These are phyloP conservation scores for Nomada fabriciana DNA, from an alignment of 2,888 invertebrate genomes.

Conservation along the genomic window DNA sequence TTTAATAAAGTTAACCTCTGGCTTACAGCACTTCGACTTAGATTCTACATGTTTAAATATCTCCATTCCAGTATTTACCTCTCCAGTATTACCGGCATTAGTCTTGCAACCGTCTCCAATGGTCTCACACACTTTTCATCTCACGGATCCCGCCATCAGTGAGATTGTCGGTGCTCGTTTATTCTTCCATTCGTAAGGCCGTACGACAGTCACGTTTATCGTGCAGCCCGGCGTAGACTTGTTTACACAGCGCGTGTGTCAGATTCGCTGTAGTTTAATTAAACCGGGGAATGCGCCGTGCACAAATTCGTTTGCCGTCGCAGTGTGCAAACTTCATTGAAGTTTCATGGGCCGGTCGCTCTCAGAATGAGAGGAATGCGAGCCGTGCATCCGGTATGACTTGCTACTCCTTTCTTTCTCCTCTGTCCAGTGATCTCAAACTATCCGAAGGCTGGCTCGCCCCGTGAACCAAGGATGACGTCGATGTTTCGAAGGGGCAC, in stretches of 20 bases:
- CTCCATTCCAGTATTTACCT: too few relatives aligned
- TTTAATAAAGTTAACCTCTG: too few relatives aligned
- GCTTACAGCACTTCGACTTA: too few relatives aligned
- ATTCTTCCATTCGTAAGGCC: too few relatives aligned
- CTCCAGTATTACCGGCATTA: too few relatives aligned
- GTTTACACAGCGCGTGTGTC: neutral
- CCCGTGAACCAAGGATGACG: constrained; percentile 80
- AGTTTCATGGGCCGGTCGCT: constrained; percentile 17
- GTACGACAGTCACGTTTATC: too few relatives aligned
- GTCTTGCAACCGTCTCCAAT: too few relatives aligned
- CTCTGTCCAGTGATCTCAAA: constrained; percentile 62
- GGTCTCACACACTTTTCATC: too few relatives aligned
- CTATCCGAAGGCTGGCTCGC: constrained; percentile 68
- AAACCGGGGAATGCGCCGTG: constrained; percentile 17
- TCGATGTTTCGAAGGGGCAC: constrained; percentile 90
- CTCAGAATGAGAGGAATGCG: constrained; percentile 36
- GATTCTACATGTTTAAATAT: too few relatives aligned
- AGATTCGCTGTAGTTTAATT: constrained; percentile 21
- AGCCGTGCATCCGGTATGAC: constrained; percentile 39
- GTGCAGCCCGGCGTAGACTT: neutral
- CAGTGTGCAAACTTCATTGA: constrained; percentile 33
- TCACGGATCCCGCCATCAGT: too few relatives aligned
- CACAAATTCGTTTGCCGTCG: constrained; percentile 31
- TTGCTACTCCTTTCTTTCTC: constrained; percentile 33
- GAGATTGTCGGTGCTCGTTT: too few relatives aligned